Evolutionary conservation across 2,888 invertebrate species (phyloP).

Genomic region (Oscheius sp.): DNA sequence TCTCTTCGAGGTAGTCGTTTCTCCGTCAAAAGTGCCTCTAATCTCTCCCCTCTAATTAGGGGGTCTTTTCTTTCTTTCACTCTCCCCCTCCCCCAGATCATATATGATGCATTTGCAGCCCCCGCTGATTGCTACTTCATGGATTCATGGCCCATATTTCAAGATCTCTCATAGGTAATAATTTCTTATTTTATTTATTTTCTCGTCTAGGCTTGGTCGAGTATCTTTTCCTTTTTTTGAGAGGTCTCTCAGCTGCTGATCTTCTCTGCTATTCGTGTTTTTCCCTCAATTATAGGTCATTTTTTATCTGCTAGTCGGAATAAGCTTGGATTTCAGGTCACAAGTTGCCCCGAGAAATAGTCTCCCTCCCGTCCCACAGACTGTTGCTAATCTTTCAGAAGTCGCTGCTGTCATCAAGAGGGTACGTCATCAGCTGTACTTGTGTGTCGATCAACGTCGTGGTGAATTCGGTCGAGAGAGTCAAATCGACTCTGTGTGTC

Average conservation of each 20-base stretch:
- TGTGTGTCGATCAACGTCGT: too few relatives aligned
- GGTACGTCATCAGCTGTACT: background rate
- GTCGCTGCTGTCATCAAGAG: background rate
- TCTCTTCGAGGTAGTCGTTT: background rate
- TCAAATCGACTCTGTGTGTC: too few relatives aligned
- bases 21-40: background rate
- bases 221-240: background rate
- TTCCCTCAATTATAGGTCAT: slow-evolving; percentile 20
- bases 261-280: slow-evolving; percentile 28
- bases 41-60: background rate
- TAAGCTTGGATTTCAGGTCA: background rate
- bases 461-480: too few relatives aligned
- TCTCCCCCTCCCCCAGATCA: background rate
- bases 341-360: slow-evolving; percentile 24
- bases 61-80: too few relatives aligned
- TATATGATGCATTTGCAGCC: slow-evolving; percentile 19
- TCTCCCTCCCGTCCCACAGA: slow-evolving; percentile 7
- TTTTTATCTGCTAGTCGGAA: background rate
- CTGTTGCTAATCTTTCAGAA: slow-evolving; percentile 3
- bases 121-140: background rate
- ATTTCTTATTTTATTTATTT: too few relatives aligned
- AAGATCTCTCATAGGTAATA: too few relatives aligned
- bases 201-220: background rate
- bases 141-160: slow-evolving; percentile 1
- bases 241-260: background rate